These are phyloP conservation scores for Carassius auratus DNA, from an alignment of 2,113 vertebrate genomes.

Conservation along the genomic window DNA sequence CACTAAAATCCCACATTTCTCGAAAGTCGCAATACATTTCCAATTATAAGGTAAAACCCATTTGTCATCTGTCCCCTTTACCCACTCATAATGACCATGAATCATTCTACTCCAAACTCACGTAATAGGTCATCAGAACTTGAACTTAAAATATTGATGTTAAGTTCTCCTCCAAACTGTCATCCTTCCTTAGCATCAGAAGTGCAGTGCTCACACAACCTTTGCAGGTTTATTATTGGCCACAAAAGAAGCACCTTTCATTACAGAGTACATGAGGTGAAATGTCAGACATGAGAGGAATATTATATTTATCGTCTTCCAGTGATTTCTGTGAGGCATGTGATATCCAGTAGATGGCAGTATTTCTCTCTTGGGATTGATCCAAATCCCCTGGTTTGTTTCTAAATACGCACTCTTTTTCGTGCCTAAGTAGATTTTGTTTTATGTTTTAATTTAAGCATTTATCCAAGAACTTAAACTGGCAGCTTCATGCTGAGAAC, in stretches of 20 bases:
- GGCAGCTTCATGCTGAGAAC: neutral
- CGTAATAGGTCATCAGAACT: neutral
- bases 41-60: neutral
- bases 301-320: neutral
- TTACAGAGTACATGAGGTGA: too few relatives aligned
- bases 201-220: neutral
- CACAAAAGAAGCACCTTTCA: neutral
- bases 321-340: neutral
- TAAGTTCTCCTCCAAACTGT: neutral
- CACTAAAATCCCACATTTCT: neutral
- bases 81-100: neutral
- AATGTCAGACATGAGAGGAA: neutral
- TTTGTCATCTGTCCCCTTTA: neutral
- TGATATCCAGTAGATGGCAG: slow-evolving; percentile 7
- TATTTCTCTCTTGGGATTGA: neutral
- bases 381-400: neutral
- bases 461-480: neutral
- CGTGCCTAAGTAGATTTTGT: too few relatives aligned
- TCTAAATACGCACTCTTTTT: too few relatives aligned
- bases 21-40: too few relatives aligned
- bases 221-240: neutral
- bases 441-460: too few relatives aligned
- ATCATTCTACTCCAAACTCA: neutral
- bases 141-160: neutral
- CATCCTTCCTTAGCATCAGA: neutral